Percentiles rank a stretch among this genome's conserved stretches.
Evolutionary conservation across 2,113 vertebrate species (phyloP).

Genomic region (Oceanites oceanicus): DNA sequence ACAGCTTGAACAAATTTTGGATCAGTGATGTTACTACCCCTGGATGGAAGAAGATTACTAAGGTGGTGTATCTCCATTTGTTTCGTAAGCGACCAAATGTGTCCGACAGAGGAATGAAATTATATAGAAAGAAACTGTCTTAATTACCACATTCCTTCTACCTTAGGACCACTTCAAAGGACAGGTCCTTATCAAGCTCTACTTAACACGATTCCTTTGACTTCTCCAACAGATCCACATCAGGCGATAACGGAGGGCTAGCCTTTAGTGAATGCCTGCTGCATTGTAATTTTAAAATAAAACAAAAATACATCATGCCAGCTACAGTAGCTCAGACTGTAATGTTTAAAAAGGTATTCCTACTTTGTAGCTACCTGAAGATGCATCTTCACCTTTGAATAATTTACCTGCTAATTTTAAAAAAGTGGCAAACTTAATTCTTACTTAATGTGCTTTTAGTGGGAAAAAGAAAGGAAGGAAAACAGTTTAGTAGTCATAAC

Average conservation of each 20-base stretch:
- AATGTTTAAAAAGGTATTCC: fast-evolving
- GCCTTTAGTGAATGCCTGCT: not conserved
- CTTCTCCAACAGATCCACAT: not conserved
- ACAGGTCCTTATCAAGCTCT: not conserved
- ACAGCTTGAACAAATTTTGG: not conserved
- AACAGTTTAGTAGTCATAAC: not conserved
- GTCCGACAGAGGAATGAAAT: not conserved
- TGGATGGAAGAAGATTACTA: not conserved
- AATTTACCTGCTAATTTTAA: not conserved
- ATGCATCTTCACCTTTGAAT: not conserved
- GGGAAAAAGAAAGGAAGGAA: not conserved
- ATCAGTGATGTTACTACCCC: not conserved
- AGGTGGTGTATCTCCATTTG: not conserved
- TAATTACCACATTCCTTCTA: not conserved
- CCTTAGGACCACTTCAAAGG: not conserved
- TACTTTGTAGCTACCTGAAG: not conserved
- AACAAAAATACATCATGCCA: not conserved
- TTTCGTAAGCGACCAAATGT: not conserved
- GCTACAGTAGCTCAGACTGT: not conserved
- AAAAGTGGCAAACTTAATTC: not conserved
- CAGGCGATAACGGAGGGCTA: not conserved
- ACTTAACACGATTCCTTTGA: not conserved
- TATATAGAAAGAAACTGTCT: not conserved
- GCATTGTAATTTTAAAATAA: not conserved
- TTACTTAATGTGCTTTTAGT: not conserved